Conservation (phyloP, 2,797 vertebrate genomes). For the Diceros bicornis region DNA sequence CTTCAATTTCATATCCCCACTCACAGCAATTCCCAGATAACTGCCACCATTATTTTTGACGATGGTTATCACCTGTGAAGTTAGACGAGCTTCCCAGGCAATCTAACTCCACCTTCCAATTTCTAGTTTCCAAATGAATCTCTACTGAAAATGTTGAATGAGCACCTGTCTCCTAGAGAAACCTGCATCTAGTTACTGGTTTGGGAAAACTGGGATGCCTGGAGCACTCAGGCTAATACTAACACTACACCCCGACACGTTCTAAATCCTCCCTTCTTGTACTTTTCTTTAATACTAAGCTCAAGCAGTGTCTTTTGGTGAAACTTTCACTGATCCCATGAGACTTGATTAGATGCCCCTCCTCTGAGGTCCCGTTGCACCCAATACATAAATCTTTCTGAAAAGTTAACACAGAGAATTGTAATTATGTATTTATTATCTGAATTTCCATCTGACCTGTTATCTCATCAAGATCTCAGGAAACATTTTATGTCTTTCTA, state of each 20-base stretch:
- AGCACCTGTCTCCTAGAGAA: neutral
- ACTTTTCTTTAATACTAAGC: neutral
- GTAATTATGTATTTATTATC: neutral
- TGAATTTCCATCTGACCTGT: neutral
- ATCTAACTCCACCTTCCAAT: neutral
- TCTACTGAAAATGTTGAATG: neutral
- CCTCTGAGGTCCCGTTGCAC: neutral
- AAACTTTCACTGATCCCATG: neutral
- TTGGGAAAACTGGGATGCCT: neutral
- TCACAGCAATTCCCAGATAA: neutral
- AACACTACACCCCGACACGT: rapidly evolving
- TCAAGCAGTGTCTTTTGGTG: neutral
- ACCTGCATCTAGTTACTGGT: neutral
- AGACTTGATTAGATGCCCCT: neutral
- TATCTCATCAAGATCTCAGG: neutral
- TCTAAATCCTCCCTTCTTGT: rapidly evolving
- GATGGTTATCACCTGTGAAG: neutral
- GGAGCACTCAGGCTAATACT: neutral
- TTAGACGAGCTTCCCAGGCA: neutral
- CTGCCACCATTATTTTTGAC: neutral
- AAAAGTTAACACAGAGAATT: neutral
- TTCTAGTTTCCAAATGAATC: neutral
- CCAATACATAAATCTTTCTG: neutral
- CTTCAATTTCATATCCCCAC: neutral
- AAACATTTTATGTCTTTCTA: neutral